Base-by-base conservation (phyloP, 2,113 vertebrate species). In the Lamprologus tigripictilis region DNA sequence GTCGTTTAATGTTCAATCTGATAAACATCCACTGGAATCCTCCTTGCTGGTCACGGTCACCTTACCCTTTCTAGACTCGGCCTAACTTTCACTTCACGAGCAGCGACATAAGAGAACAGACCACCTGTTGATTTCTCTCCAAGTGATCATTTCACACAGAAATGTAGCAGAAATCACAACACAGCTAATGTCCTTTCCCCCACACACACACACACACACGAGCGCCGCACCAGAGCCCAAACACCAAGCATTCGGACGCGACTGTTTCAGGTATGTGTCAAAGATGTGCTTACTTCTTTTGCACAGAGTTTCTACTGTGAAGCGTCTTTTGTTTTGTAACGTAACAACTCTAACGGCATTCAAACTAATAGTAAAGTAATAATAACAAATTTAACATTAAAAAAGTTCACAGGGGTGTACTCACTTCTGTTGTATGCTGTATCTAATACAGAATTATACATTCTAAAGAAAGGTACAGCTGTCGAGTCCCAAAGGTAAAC, bases 381-480 rank as follows among this genome's bases (percentile, higher is more conserved):
- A 71, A 71, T 4, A 71, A 71, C 12, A 23, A 45, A 26, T 45
- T 45, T 45, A 26, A 47, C 71, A 76, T 76, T 76, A 12, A 76
- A 78, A 49, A 47, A n/a, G 17, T 31, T 0, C 1, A 7, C 73
- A 49, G 16, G 6, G 71, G 45, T 78, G 16, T 78, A 78, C 73
- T 78, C 26, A 31, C 45, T 78, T 49, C 45, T 31, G 16, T 51
- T 49, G 73, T 78, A 78, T 49, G 42, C 45, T 78, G 73, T 6
- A 86, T 91, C 26, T 81, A 85, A 82, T 80, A 87, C 89, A 95
- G 81, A 42, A 85, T 61, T 40, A 89, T 96, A 96, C 96, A 96
- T 96, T 96, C 95, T 94, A 94, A 83, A 94, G 90, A 92, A 93
- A 92, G 82, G 85, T 92, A 93, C 94, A 95, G 92, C 91, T 80